Evolutionary conservation across 2,797 vertebrate genomes (phyloP).

Genomic region (Myotis myotis): DNA sequence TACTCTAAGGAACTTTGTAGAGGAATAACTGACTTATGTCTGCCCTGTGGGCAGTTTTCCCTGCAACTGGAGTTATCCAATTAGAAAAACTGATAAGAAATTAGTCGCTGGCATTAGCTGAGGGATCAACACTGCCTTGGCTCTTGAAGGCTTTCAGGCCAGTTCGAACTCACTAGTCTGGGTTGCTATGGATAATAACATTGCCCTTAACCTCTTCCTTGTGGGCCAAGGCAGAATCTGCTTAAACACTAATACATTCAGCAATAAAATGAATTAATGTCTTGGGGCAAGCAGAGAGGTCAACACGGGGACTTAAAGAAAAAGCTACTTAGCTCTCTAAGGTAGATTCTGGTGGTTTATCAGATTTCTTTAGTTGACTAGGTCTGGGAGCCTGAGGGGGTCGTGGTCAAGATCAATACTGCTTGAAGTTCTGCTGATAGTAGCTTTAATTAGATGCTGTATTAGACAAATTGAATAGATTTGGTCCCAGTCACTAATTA

Average conservation of each 20-base stretch:
- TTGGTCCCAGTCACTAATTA: not conserved
- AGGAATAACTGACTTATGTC: not conserved
- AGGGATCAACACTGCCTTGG: not conserved
- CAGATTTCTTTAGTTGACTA: not conserved
- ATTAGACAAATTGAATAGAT: not conserved
- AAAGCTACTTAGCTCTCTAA: not conserved
- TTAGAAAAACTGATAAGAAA: slow-evolving; percentile 35
- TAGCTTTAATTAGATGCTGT: slow-evolving; percentile 16
- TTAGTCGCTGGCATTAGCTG: not conserved
- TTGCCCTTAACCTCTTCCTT: not conserved
- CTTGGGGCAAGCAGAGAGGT: not conserved
- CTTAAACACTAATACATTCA: not conserved
- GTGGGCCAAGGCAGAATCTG: not conserved
- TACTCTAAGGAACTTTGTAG: not conserved
- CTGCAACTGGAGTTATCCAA: not conserved
- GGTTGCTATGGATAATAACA: not conserved
- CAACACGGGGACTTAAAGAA: not conserved
- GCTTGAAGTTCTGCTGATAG: not conserved
- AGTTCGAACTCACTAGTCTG: not conserved
- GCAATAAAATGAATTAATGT: not conserved
- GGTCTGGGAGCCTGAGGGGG: not conserved
- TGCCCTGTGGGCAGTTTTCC: not conserved
- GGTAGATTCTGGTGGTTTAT: not conserved
- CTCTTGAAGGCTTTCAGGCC: not conserved
- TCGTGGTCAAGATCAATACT: not conserved